These are phyloP conservation scores for Oreochromis mossambicus DNA, from an alignment of 2,797 vertebrate species.

Conservation along the genomic window DNA sequence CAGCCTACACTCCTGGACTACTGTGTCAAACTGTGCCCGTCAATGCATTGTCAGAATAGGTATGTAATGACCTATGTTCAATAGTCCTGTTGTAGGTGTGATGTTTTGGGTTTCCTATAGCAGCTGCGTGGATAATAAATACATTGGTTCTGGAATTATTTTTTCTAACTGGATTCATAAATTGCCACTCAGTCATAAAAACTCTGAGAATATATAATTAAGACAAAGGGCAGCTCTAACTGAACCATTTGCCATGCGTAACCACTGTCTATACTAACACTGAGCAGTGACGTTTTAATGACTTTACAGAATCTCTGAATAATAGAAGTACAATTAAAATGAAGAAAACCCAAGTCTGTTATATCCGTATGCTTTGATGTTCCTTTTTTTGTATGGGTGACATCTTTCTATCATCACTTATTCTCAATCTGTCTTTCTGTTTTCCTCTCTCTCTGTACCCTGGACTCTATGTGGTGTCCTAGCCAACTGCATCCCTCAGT, in stretches of 20 bases:
- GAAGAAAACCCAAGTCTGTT: neutral
- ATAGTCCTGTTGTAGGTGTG: neutral
- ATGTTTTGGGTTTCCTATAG: neutral
- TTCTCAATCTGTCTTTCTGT: neutral
- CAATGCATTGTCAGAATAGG: neutral
- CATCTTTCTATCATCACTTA: neutral
- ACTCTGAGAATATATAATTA: neutral
- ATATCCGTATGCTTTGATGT: neutral
- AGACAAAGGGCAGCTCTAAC: neutral
- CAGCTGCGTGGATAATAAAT: neutral
- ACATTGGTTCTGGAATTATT: neutral
- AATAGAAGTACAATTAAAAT: neutral
- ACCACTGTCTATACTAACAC: neutral
- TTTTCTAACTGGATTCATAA: neutral
- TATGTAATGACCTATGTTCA: neutral
- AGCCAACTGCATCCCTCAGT: conserved; percentile 93
- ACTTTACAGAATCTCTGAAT: neutral
- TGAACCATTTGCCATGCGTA: neutral
- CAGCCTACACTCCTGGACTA: neutral
- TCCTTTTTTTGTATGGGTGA: neutral
- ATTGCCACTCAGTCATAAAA: neutral
- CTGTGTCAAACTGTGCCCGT: neutral
- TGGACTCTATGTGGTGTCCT: conserved; percentile 41
- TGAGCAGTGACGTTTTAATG: neutral
- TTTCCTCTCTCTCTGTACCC: conserved; percentile 11